These are phyloP conservation scores for Apodemia hepburni DNA, from an alignment of 2,888 invertebrate species.

Conservation along the genomic window DNA sequence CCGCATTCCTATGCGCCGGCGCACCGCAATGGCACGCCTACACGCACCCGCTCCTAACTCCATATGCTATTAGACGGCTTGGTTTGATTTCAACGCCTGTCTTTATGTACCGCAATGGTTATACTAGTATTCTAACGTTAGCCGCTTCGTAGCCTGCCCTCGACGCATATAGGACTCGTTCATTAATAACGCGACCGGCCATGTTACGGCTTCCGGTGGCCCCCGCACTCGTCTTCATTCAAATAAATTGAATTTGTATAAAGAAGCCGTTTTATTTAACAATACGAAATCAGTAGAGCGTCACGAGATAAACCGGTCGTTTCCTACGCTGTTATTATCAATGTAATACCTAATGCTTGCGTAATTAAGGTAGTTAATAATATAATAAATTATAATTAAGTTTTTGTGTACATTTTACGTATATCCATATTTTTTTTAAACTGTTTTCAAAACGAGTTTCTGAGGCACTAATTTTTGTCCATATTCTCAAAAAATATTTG, in stretches of 20 bases:
- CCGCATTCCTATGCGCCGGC: slow-evolving; percentile 75
- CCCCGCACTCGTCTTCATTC: slow-evolving; percentile 48
- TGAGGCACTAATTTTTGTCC: no score
- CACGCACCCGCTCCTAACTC: slow-evolving; percentile 45
- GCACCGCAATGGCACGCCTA: slow-evolving; percentile 61
- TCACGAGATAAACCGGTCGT: slow-evolving; percentile 5
- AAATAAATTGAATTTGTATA: slow-evolving; percentile 60
- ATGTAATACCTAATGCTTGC: background rate
- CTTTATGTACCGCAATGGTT: slow-evolving; percentile 30
- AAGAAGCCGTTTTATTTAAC: slow-evolving; percentile 43
- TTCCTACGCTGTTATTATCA: slow-evolving; percentile 11
- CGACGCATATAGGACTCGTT: slow-evolving; percentile 48
- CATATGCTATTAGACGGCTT: slow-evolving; percentile 30
- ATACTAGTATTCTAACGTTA: slow-evolving; percentile 27
- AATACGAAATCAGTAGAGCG: slow-evolving; percentile 35
- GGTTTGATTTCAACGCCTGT: slow-evolving; percentile 33
- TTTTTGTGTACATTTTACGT: background rate
- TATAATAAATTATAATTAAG: background rate
- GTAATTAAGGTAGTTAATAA: background rate
- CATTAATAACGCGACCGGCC: slow-evolving; percentile 68
- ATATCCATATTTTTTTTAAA: background rate
- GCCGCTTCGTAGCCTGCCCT: slow-evolving; percentile 1
- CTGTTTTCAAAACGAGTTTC: no score
- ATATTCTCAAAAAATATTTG: no score
- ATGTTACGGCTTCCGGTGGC: slow-evolving; percentile 68